Conservation (phyloP, 2,888 invertebrate genomes). For the Agonopterix subpropinquella region DNA sequence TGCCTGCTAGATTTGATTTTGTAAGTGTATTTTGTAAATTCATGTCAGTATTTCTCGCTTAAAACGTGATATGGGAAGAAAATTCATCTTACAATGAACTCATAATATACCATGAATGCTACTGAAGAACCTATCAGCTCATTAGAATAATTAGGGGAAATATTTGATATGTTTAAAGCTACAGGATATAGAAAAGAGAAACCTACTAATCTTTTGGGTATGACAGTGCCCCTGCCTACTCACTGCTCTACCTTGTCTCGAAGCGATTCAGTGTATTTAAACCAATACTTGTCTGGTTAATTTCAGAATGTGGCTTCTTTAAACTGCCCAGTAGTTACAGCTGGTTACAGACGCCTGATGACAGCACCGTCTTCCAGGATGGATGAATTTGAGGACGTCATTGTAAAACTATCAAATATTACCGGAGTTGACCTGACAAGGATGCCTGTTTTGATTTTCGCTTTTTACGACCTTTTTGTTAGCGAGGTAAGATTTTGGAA, state of each 20-base stretch:
- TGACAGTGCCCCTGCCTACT: too few species aligned
- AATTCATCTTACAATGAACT: neutral
- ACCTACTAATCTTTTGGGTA: too few species aligned
- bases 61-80: too few species aligned
- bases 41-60: too few species aligned
- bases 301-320: constrained; percentile 24
- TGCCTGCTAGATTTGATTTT: constrained; percentile 30
- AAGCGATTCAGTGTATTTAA: too few species aligned
- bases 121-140: too few species aligned
- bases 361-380: constrained; percentile 7
- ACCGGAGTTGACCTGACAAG: constrained; percentile 11
- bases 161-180: too few species aligned
- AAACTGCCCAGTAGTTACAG: constrained; percentile 27
- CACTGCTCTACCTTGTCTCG: too few species aligned
- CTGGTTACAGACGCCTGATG: neutral
- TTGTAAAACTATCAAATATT: constrained; percentile 15
- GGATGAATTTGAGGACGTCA: constrained; percentile 12
- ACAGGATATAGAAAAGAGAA: too few species aligned
- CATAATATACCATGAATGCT: neutral
- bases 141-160: too few species aligned
- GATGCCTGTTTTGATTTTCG: constrained; percentile 11
- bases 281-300: neutral
- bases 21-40: constrained; percentile 23
- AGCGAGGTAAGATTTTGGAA: constrained; percentile 21
- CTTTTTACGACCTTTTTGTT: constrained; percentile 21